Evolutionary conservation across 2,113 vertebrate species (phyloP), one percentile per base, ranked within the genome.

Genomic region (Sturnira hondurensis): DNA sequence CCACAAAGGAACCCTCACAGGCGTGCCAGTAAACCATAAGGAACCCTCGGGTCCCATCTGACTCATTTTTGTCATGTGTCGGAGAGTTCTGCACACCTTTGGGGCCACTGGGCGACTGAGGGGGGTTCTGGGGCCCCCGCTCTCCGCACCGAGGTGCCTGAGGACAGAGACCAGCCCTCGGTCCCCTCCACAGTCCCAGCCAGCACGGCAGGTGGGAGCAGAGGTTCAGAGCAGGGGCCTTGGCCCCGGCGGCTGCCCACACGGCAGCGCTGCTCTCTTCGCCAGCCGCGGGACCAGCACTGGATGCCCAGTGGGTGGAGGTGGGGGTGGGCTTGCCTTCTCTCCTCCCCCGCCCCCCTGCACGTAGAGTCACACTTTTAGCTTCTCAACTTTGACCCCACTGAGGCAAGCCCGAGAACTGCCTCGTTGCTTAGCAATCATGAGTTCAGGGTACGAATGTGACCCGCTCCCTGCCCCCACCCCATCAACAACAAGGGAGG

Each of bases 171-270:
- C 8, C 74, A 20, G 1, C 36, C 73, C 52, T 17, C 1, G 5
- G 36, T 15, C 14, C 0, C 28, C 22, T 52, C 24, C 24, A 4
- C 17, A 36, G 38, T 36, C 33, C 4, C 0, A 7, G 65, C 73
- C 38, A 4, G 41, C n/a, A 7, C 70, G 22, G n/a, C 17, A 68
- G 54, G 70, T 22, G 33, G 22, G 38, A n/a, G 52, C 20, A 20
- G 28, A 26, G 50, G 4, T 14, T 36, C 14, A 11, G 47, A 47
- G 47, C 11, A 4, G 1, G 38, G 71, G 24, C 52, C 31, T 17
- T 7, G 36, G 2, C 47, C 70, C 38, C 50, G 7, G 41, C 90
- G 28, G 24, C n/a, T 24, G 1, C 67, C 67, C n/a, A 16, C 4
- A 6, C 36, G 33, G 31, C 31, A 52, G 43, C 80, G 33, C 31